Conservation (phyloP, 2,113 vertebrate genomes). For the Cyanoderma ruficeps region DNA sequence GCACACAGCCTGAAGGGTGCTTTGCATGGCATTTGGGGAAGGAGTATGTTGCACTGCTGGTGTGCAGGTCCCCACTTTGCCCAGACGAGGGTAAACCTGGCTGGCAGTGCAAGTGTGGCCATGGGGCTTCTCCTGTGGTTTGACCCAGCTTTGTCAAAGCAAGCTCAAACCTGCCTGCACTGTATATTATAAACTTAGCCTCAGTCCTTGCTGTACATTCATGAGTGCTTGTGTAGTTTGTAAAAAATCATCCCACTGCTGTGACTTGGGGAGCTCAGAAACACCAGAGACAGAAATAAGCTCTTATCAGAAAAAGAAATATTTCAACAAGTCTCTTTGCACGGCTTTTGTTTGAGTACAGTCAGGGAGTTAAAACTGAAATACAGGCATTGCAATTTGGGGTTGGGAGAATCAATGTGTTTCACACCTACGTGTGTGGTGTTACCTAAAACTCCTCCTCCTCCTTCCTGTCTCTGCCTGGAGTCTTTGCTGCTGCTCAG, state of each 20-base stretch:
- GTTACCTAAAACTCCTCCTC: conserved; percentile 57
- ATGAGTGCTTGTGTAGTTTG: background rate
- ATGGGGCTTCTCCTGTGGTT: background rate
- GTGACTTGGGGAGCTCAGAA: background rate
- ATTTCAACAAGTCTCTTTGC: background rate
- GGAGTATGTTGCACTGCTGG: background rate
- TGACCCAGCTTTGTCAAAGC: background rate
- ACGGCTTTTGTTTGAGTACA: conserved; percentile 4
- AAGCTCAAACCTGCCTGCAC: background rate
- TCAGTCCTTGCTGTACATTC: background rate
- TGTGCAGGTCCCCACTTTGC: background rate
- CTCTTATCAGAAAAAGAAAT: background rate
- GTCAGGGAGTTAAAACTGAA: background rate
- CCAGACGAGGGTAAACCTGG: background rate
- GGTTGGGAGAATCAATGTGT: background rate
- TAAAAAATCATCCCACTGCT: background rate
- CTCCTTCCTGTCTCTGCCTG: conserved; percentile 55
- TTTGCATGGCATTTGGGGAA: background rate
- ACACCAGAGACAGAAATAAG: background rate
- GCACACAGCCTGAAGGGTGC: background rate
- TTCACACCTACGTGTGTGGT: conserved; percentile 12
- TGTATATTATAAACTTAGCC: background rate
- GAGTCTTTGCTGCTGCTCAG: conserved; percentile 53
- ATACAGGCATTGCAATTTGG: background rate
- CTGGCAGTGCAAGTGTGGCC: background rate